These are phyloP conservation scores for Platyrinchus mystaceus DNA, from an alignment of 2,797 vertebrate species.

Conservation along the genomic window DNA sequence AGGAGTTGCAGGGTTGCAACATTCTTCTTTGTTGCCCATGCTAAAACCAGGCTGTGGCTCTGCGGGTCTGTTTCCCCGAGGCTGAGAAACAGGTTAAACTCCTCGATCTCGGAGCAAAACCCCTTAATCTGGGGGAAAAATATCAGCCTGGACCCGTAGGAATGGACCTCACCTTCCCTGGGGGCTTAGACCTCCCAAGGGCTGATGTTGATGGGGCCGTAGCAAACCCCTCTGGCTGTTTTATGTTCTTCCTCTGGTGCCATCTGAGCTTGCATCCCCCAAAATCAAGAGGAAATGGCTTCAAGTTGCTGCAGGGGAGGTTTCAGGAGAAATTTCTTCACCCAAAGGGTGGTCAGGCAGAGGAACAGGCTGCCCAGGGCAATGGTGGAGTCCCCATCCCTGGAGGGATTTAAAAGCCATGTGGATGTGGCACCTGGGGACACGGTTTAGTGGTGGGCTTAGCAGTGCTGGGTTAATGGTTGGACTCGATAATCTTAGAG, in stretches of 20 bases:
- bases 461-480: background rate
- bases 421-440: background rate
- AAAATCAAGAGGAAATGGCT: background rate
- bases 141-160: background rate
- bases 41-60: background rate
- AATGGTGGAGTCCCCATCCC: background rate
- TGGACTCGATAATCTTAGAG: background rate
- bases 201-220: rapidly evolving
- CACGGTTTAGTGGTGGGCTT: background rate
- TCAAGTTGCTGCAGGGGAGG: background rate
- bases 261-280: background rate
- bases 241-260: background rate
- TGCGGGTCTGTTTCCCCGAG: rapidly evolving
- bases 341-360: background rate
- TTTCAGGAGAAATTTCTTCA: background rate
- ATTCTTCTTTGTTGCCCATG: rapidly evolving
- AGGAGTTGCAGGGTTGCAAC: too few species aligned
- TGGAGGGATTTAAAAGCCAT: background rate
- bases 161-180: background rate
- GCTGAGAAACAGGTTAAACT: background rate
- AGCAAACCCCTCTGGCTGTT: background rate
- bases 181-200: rapidly evolving
- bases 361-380: background rate
- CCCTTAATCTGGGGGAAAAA: background rate
- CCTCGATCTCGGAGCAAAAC: background rate